Conservation (phyloP, 2,888 invertebrate genomes). For the Xestia c-nigrum region DNA sequence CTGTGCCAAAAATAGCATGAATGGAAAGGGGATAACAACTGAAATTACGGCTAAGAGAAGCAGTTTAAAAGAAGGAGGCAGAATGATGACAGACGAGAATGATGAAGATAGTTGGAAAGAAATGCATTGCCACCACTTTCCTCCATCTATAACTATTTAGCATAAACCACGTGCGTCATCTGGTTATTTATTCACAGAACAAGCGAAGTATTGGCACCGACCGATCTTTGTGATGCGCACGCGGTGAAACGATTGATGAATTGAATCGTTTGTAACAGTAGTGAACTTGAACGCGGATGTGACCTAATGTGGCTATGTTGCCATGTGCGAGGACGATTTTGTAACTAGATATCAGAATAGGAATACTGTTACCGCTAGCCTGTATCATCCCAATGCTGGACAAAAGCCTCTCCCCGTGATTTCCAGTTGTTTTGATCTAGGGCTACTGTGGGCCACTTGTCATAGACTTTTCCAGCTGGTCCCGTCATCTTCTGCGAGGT, state of each 20-base stretch:
- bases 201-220: conserved; percentile 54
- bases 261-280: conserved; percentile 31
- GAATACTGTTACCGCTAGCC: too few relatives aligned
- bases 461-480: too few relatives aligned
- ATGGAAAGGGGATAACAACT: not conserved
- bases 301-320: conserved; percentile 29
- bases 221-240: conserved; percentile 22
- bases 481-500: too few relatives aligned
- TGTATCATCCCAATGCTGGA: too few relatives aligned
- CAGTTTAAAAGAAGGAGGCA: too few relatives aligned
- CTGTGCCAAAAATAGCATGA: not conserved
- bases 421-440: too few relatives aligned
- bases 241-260: conserved; percentile 39
- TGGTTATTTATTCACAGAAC: conserved; percentile 45
- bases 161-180: conserved; percentile 34
- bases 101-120: not conserved
- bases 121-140: not conserved
- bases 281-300: conserved; percentile 53
- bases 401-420: too few relatives aligned
- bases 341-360: too few relatives aligned
- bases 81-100: too few relatives aligned
- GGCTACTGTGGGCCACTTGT: too few relatives aligned
- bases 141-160: conserved; percentile 15
- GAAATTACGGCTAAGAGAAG: not conserved
- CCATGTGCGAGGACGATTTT: conserved; percentile 7